phyloP scores from a whole-genome alignment of 2,113 vertebrate genomes.

The Cygnus buccinator region DNA sequence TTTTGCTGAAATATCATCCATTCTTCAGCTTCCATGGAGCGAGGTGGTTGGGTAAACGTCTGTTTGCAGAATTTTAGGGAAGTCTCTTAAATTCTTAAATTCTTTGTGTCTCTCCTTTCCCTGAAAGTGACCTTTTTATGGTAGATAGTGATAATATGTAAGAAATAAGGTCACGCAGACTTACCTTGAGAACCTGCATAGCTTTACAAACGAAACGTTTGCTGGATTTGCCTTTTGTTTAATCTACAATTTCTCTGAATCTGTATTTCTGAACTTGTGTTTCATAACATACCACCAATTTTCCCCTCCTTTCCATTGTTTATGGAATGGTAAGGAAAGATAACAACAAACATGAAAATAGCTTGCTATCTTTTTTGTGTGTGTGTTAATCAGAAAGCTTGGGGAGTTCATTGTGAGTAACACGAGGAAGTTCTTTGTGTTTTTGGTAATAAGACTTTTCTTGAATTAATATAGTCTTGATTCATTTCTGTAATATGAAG shows the following conservation, averaged over 20 bases:
- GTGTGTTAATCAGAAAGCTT: constrained; percentile 21
- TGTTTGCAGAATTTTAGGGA: neutral
- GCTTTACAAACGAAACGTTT: neutral
- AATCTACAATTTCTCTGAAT: neutral
- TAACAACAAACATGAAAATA: neutral
- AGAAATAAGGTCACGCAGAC: neutral
- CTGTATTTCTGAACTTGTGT: neutral
- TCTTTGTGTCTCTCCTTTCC: neutral
- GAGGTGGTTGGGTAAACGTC: neutral
- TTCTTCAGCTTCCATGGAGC: neutral
- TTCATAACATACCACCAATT: neutral
- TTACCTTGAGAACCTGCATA: neutral
- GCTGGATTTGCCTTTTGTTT: neutral
- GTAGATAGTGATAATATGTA: neutral
- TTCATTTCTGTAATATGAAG: constrained; percentile 62
- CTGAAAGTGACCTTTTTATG: neutral
- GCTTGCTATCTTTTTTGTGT: neutral
- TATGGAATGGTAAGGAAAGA: neutral
- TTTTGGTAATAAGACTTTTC: constrained; percentile 48
- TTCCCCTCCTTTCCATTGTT: neutral
- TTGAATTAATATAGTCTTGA: constrained; percentile 65
- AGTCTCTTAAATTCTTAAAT: neutral
- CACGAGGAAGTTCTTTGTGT: constrained; percentile 29
- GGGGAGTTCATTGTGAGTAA: constrained; percentile 31
- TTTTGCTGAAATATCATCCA: neutral